These are phyloP conservation scores for Falco peregrinus DNA, from an alignment of 2,797 vertebrate genomes.

Conservation along the genomic window DNA sequence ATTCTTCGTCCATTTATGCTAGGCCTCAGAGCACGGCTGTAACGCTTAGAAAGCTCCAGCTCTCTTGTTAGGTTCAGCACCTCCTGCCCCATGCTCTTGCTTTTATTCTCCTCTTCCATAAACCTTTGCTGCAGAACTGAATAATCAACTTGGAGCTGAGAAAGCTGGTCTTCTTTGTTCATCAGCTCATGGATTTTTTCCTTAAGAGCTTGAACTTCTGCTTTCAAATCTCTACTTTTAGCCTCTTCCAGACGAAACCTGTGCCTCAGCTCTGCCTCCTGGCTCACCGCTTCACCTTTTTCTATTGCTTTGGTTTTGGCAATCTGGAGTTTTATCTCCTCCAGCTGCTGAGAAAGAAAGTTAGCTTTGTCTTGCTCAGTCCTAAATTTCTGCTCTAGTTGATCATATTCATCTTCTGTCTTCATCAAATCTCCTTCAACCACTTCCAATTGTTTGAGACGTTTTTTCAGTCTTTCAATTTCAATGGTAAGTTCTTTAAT, in stretches of 20 bases:
- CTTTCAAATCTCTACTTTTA: constrained; percentile 86
- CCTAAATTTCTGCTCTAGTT: constrained; percentile 92
- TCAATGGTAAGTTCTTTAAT: constrained; percentile 88
- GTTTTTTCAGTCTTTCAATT: constrained; percentile 88
- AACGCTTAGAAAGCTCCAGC: constrained; percentile 89
- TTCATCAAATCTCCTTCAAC: constrained; percentile 96
- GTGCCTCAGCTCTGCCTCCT: constrained; percentile 87
- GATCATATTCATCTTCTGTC: constrained; percentile 94
- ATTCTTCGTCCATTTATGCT: constrained; percentile 89
- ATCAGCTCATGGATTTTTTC: constrained; percentile 97
- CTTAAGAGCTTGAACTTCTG: constrained; percentile 92
- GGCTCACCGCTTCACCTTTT: constrained; percentile 87
- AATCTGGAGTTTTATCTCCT: constrained; percentile 91
- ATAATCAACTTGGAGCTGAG: constrained; percentile 92
- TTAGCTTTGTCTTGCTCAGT: constrained; percentile 94
- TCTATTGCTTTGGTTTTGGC: constrained; percentile 92
- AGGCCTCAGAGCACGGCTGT: constrained; percentile 89
- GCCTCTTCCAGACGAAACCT: constrained; percentile 89
- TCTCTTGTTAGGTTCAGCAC: constrained; percentile 85
- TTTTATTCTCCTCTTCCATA: constrained; percentile 88
- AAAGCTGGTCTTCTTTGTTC: constrained; percentile 96
- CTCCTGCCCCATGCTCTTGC: constrained; percentile 86
- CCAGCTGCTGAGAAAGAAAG: constrained; percentile 85
- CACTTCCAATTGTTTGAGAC: constrained; percentile 92
- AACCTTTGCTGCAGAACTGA: constrained; percentile 88